Conservation (phyloP, 1,140 invertebrate genomes). For the Drosophila melanica region DNA sequence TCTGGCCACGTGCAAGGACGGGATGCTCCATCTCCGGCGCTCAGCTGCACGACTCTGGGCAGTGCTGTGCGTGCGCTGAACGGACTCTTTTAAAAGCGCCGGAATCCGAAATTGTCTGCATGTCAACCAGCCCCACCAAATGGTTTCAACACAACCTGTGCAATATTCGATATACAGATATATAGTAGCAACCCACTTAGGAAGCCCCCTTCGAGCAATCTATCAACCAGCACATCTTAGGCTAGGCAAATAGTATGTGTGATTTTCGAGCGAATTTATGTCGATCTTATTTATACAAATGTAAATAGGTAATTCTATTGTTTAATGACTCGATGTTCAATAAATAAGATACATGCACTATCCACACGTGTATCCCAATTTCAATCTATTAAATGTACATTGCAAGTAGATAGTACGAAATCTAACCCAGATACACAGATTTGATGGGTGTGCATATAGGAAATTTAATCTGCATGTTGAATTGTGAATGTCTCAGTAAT, state of each 20-base stretch:
- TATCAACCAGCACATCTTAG: constrained; percentile 13
- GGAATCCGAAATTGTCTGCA: background rate
- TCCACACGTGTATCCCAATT: constrained; percentile 8
- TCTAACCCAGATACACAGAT: constrained; percentile 27
- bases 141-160: constrained; percentile 75
- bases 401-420: constrained; percentile 67
- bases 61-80: constrained; percentile 72
- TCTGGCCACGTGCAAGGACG: constrained; percentile 8
- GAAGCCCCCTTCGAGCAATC: background rate
- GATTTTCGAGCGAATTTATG: constrained; percentile 49
- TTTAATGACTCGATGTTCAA: background rate
- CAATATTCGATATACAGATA: constrained; percentile 44
- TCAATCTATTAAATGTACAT: constrained; percentile 26
- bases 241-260: constrained; percentile 36
- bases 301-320: constrained; percentile 11
- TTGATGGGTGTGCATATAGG: constrained; percentile 2
- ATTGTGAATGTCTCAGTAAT: constrained; percentile 37
- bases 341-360: background rate
- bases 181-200: no score
- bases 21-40: constrained; percentile 40
- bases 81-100: constrained; percentile 60
- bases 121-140: constrained; percentile 53
- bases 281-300: constrained; percentile 38
- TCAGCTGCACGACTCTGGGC: constrained; percentile 60
- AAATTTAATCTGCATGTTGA: constrained; percentile 37